These are phyloP conservation scores for Candoia aspera DNA, from an alignment of 2,113 vertebrate species.

Conservation along the genomic window DNA sequence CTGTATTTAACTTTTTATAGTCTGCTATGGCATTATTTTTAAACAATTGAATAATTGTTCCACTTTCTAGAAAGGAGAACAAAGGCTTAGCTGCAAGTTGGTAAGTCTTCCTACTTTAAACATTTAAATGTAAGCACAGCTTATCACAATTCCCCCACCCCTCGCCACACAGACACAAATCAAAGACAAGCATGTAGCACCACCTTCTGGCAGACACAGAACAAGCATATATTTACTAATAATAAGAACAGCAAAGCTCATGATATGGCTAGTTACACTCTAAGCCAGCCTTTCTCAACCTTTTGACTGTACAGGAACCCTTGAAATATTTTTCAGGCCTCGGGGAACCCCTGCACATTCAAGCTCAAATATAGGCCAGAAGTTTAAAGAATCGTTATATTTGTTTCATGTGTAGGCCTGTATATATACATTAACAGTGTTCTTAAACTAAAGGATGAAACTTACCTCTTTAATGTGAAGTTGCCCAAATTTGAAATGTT, in stretches of 20 bases:
- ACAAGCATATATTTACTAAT: background rate
- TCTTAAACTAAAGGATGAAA: too few species aligned
- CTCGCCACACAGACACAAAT: background rate
- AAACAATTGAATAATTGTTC: background rate
- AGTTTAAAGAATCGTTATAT: too few species aligned
- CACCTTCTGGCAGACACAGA: constrained; percentile 54
- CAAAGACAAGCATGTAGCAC: constrained; percentile 56
- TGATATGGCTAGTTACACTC: background rate
- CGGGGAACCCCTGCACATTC: too few species aligned
- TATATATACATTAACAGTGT: too few species aligned
- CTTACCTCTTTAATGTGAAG: too few species aligned
- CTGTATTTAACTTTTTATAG: background rate
- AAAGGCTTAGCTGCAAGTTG: background rate
- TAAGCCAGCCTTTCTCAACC: background rate
- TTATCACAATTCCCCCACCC: background rate
- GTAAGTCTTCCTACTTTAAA: background rate
- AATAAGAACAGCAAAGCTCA: background rate
- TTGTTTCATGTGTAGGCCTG: too few species aligned
- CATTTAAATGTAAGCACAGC: background rate
- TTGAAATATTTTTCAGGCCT: too few species aligned
- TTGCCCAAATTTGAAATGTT: too few species aligned
- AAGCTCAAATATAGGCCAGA: too few species aligned
- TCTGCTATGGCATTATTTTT: background rate
- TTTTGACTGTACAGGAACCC: too few species aligned
- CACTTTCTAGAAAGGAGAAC: background rate